These are phyloP conservation scores for Oophaga sylvatica DNA, from an alignment of 2,797 vertebrate species.

Conservation along the genomic window DNA sequence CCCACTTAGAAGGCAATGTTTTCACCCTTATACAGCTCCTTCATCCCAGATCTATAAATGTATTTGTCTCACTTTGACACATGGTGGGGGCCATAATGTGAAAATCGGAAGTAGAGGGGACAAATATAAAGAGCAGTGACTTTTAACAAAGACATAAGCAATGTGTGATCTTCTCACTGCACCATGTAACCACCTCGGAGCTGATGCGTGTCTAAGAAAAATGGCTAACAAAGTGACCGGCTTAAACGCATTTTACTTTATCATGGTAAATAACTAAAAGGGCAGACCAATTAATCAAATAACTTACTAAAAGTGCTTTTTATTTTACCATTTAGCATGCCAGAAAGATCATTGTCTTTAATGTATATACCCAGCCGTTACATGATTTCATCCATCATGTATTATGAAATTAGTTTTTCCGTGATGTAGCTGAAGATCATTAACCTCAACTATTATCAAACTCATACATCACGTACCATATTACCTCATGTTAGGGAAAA, in stretches of 20 bases:
- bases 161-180: slow-evolving; percentile 60
- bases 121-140: slow-evolving; percentile 46
- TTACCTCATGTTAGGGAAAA: slow-evolving; percentile 76
- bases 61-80: slow-evolving; percentile 46
- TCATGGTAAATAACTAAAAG: slow-evolving; percentile 82
- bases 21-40: slow-evolving; percentile 25
- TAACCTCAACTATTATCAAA: slow-evolving; percentile 77
- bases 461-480: slow-evolving; percentile 78
- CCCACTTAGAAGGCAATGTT: slow-evolving; percentile 28
- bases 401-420: slow-evolving; percentile 83
- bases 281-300: slow-evolving; percentile 88
- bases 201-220: slow-evolving; percentile 80
- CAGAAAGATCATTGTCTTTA: slow-evolving; percentile 81
- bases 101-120: slow-evolving; percentile 12
- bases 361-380: slow-evolving; percentile 90
- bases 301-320: slow-evolving; percentile 98
- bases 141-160: slow-evolving; percentile 65
- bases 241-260: slow-evolving; percentile 90
- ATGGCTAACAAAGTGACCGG: slow-evolving; percentile 86
- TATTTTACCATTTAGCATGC: slow-evolving; percentile 91
- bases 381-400: slow-evolving; percentile 87
- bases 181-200: slow-evolving; percentile 52
- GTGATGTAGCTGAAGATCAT: slow-evolving; percentile 84
- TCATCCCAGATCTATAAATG: slow-evolving; percentile 37
- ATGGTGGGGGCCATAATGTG: slow-evolving; percentile 19